Evolutionary conservation across 1,140 invertebrate genomes (phyloP).

Genomic region (Drosophila teissieri): DNA sequence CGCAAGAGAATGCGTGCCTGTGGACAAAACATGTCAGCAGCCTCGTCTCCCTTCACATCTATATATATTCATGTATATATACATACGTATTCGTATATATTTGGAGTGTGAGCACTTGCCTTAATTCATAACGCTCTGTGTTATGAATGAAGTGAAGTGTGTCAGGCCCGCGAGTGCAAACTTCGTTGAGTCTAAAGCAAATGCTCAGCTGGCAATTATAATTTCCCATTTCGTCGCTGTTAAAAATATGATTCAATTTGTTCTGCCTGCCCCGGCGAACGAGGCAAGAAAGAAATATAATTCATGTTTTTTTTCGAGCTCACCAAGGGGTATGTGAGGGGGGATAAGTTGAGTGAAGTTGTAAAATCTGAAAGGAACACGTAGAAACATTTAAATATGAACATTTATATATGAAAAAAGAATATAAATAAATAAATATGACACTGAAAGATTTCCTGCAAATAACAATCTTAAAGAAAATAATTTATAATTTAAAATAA

Average conservation of each 20-base stretch:
- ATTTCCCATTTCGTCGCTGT: conserved; percentile 73
- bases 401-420: neutral
- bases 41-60: conserved; percentile 47
- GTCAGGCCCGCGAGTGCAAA: conserved; percentile 26
- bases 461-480: too few relatives aligned
- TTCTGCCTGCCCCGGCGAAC: conserved; percentile 48
- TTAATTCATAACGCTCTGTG: conserved; percentile 56
- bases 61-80: conserved; percentile 6
- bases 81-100: neutral
- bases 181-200: conserved; percentile 43
- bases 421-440: too few relatives aligned
- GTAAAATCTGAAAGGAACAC: too few relatives aligned
- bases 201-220: conserved; percentile 78
- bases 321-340: neutral
- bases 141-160: conserved; percentile 68
- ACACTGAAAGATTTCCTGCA: too few relatives aligned
- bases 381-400: neutral
- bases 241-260: conserved; percentile 81
- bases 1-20: conserved; percentile 81
- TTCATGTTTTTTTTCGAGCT: conserved; percentile 21
- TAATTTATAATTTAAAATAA: too few relatives aligned
- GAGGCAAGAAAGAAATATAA: conserved; percentile 40
- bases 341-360: neutral
- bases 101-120: conserved; percentile 25
- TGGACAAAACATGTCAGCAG: conserved; percentile 82